Base-by-base conservation (phyloP, 2,797 vertebrate genomes). In the Erpetoichthys calabaricus region DNA sequence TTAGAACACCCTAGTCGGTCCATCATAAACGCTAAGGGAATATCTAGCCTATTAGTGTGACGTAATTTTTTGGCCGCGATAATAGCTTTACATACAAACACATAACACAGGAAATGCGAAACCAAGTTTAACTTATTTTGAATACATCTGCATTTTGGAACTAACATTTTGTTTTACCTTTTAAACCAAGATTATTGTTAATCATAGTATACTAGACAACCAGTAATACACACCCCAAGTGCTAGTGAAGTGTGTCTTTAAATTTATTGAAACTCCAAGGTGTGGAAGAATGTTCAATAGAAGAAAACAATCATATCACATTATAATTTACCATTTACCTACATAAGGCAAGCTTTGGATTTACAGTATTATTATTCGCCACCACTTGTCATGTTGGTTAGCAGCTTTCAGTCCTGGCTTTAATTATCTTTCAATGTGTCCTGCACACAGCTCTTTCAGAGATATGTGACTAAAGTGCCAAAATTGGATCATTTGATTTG, bases 401-500 rank as follows among this genome's bases (percentile, higher is more conserved):
- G 50, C 9, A 50, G 45, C 50, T 42, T 7, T 5, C 47, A 56
- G 7, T 71, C 62, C 75, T 86, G 85, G 78, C 82, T 84, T 78
- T 79, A 85, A 83, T 86, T 86, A 85, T 78, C 77, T 81, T 77
- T 74, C 78, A 83, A 82, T 81, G 77, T 81, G 80, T 83, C 62
- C 10, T 77, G 82, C 83, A 75, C 70, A 71, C 72, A 69, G 74
- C 75, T 82, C 81, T 83, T 10, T 67, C 74, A 78, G 76, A 89
- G 89, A 87, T 86, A 86, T 89, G 87, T 60, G 62, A 66, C 76
- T 47, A 0, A 67, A 68, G 77, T 78, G 86, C 90, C 90, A 91
- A 86, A 81, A 70, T 73, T 79, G 81, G 80, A 79, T 80, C 82
- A 85, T 91, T 90, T 88, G 84, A 89, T 89, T 90, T 85, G 73